Base-by-base conservation (phyloP, 2,888 invertebrate species). In the Drosophila kambysellisi region DNA sequence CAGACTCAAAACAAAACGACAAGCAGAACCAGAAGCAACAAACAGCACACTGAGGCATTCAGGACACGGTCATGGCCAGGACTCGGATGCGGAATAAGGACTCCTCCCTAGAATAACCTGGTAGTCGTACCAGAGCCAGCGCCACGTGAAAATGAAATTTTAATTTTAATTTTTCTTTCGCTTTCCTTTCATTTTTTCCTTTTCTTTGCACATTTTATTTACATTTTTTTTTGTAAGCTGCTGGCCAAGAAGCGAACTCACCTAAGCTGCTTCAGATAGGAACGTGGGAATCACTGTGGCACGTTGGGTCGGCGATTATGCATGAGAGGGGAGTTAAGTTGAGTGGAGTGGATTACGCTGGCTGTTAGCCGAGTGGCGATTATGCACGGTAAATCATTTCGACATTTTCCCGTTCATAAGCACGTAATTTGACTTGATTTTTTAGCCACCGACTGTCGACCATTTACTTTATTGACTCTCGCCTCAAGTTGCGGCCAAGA, bases 321-420 rank as follows among this genome's bases (percentile, higher is more conserved):
- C 25, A 25, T 29, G n/a, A 0, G 52, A 17, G 9, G 35, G 25
- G 32, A 29, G 37, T 29, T n/a, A 12, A 39, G 39, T 15, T 15
- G 25, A 46, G 37, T 43, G 4, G 37, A 60, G 20, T 52, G 69
- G 60, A 71, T 75, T 75, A 79, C 59, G 57, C 37, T 39, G 57
- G 29, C 64, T 30, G 46, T 53, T 53, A 57, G 57, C 48, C 70
- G 56, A 68, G 67, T 75, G 84, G 78, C 84, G 90, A 90, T 90
- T 91, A 85, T 89, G 83, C 79, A 90, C 91, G 91, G 91, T 91
- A 91, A 91, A 91, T 91, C 90, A 91, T 91, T 91, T 90, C 81
- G 85, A 84, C 88, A 91, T 91, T 91, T 91, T 86, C 82, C 79
- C 83, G 88, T 81, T 88, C 83, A 91, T 91, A 91, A 90, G 86